These are phyloP conservation scores for Tauraco erythrolophus DNA, from an alignment of 2,113 vertebrate species.

Conservation along the genomic window DNA sequence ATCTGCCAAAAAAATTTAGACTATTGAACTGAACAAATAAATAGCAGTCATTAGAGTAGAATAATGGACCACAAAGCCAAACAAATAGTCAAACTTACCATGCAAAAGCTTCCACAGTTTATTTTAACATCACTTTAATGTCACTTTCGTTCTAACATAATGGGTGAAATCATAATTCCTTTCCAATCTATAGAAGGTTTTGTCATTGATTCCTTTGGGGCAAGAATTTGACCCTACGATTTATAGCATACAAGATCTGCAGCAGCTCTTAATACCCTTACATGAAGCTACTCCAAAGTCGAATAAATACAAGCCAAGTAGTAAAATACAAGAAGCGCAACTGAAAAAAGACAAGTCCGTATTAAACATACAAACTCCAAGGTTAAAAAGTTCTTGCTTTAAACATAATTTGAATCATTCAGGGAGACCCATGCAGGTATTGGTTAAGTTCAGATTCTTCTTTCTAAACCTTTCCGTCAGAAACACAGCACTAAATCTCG, in stretches of 20 bases:
- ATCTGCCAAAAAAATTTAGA: slow-evolving; percentile 28
- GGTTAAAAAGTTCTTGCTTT: neutral
- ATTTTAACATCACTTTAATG: slow-evolving; percentile 35
- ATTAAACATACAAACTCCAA: neutral
- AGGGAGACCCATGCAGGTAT: neutral
- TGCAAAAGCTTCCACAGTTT: slow-evolving; percentile 29
- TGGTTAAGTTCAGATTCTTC: neutral
- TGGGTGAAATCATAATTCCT: neutral
- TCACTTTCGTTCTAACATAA: neutral
- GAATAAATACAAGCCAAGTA: neutral
- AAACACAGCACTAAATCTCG: neutral
- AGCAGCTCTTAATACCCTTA: neutral
- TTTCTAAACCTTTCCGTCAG: neutral
- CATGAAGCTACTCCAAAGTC: neutral
- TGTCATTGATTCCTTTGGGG: slow-evolving; percentile 12
- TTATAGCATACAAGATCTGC: neutral
- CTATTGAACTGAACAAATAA: slow-evolving; percentile 57
- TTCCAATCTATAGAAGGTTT: slow-evolving; percentile 3
- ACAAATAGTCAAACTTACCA: slow-evolving; percentile 41
- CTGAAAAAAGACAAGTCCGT: neutral
- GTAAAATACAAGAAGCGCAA: neutral
- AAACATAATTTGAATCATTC: neutral
- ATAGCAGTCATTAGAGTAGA: slow-evolving; percentile 38
- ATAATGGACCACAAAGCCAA: slow-evolving; percentile 49
- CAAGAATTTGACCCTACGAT: slow-evolving; percentile 15